Conservation (phyloP, 2,113 vertebrate species). For the Oryzias woworae region DNA sequence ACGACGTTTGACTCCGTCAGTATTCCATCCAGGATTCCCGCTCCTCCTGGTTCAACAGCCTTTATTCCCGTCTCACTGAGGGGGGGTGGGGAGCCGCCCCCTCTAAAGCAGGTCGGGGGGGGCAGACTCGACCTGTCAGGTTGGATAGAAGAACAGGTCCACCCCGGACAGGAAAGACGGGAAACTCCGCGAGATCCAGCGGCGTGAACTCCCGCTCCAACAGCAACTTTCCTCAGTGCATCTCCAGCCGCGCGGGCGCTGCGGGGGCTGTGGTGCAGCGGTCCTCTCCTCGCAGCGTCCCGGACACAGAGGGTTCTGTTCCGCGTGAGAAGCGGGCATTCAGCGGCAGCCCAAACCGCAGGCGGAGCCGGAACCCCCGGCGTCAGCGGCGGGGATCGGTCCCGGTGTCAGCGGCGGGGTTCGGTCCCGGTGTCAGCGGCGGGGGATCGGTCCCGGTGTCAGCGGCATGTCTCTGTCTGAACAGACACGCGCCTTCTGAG, state of each 20-base stretch:
- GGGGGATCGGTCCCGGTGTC: constrained; percentile 62
- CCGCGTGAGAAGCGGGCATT: constrained; percentile 48
- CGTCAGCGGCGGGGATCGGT: constrained; percentile 74
- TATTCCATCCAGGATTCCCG: background rate
- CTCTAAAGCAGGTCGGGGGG: constrained; percentile 32
- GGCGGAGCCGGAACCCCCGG: constrained; percentile 58
- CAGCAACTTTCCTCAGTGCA: background rate
- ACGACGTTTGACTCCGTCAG: constrained; percentile 15
- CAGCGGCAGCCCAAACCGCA: constrained; percentile 60
- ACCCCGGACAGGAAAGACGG: no score
- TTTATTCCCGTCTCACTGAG: constrained; percentile 23
- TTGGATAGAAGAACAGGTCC: constrained; percentile 14
- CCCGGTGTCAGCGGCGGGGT: constrained; percentile 73
- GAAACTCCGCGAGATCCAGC: no score
- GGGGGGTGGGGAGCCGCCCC: constrained; percentile 5
- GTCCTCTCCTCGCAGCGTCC: constrained; percentile 23
- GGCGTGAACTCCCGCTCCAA: no score
- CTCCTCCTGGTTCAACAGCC: constrained; percentile 50
- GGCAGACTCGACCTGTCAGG: constrained; percentile 30
- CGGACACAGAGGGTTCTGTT: constrained; percentile 42
- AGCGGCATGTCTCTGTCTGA: constrained; percentile 33
- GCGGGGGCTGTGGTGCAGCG: no score
- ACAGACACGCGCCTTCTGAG: constrained; percentile 49
- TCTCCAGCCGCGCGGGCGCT: no score
- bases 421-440: constrained; percentile 66